These are phyloP conservation scores for Dione juno DNA, from an alignment of 2,888 invertebrate species.

Conservation along the genomic window DNA sequence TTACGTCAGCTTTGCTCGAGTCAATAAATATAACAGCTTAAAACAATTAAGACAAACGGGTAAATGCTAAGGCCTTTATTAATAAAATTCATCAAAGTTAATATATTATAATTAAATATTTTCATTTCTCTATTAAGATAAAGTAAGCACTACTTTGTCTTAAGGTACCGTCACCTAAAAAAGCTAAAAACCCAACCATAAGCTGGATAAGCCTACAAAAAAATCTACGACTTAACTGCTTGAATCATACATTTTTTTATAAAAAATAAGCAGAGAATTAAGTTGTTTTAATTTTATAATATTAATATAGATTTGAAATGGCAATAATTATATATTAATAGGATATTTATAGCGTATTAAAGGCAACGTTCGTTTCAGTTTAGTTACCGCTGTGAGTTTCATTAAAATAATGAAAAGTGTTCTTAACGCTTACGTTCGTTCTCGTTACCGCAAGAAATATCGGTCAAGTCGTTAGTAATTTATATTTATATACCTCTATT, in stretches of 20 bases:
- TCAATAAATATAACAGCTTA: too few species aligned
- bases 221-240: too few species aligned
- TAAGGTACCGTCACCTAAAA: too few species aligned
- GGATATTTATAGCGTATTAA: neutral
- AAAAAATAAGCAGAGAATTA: too few species aligned
- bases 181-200: too few species aligned
- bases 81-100: too few species aligned
- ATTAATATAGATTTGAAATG: neutral
- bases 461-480: constrained; percentile 34
- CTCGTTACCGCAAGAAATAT: constrained; percentile 42
- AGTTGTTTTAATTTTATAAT: neutral
- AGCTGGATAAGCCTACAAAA: too few species aligned
- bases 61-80: neutral
- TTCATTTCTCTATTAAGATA: too few species aligned
- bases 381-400: constrained; percentile 45
- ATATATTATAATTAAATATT: too few species aligned
- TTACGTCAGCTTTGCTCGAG: neutral
- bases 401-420: constrained; percentile 58
- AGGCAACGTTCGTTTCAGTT: neutral
- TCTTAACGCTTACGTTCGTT: constrained; percentile 44
- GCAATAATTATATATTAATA: neutral
- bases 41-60: too few species aligned
- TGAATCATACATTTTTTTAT: too few species aligned
- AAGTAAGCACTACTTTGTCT: too few species aligned
- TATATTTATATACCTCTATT: neutral